Conservation (phyloP, 2,888 invertebrate genomes). For the Xylocampa areola region DNA sequence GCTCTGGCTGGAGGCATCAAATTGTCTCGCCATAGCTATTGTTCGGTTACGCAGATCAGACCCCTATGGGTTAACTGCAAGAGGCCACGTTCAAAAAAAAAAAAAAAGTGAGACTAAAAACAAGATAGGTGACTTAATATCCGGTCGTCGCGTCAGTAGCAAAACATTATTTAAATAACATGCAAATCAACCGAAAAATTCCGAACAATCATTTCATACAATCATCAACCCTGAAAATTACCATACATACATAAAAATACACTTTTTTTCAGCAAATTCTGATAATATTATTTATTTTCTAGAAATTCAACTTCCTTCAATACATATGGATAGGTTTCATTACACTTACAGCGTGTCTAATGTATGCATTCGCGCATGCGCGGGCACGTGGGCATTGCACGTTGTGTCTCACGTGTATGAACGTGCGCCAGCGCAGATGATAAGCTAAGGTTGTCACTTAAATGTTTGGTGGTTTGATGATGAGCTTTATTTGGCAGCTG, state of each 20-base stretch:
- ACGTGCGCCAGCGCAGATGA: slow-evolving; percentile 39
- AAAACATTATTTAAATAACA: slow-evolving; percentile 16
- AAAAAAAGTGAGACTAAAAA: not conserved
- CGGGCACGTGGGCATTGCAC: slow-evolving; percentile 61
- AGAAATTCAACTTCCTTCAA: slow-evolving; percentile 26
- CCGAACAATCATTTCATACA: slow-evolving; percentile 3
- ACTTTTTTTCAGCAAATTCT: not conserved
- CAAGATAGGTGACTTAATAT: slow-evolving; percentile 7
- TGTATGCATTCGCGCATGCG: slow-evolving; percentile 42
- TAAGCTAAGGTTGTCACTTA: slow-evolving; percentile 48
- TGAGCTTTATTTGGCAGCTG: not conserved
- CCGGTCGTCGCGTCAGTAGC: too few species aligned
- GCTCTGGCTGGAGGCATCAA: too few species aligned
- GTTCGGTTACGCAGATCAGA: too few species aligned
- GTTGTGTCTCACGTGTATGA: slow-evolving; percentile 64
- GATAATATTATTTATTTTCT: slow-evolving; percentile 30
- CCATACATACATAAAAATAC: slow-evolving; percentile 8
- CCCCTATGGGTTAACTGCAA: too few species aligned
- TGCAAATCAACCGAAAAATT: slow-evolving; percentile 4
- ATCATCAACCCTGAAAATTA: slow-evolving; percentile 15
- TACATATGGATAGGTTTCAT: slow-evolving; percentile 39
- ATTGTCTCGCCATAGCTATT: too few species aligned
- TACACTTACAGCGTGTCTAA: slow-evolving; percentile 48
- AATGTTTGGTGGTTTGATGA: not conserved
- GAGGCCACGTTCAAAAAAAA: too few species aligned